Evolutionary conservation across 1,140 invertebrate species (phyloP).

Genomic region (Dendrolimus punctatus): DNA sequence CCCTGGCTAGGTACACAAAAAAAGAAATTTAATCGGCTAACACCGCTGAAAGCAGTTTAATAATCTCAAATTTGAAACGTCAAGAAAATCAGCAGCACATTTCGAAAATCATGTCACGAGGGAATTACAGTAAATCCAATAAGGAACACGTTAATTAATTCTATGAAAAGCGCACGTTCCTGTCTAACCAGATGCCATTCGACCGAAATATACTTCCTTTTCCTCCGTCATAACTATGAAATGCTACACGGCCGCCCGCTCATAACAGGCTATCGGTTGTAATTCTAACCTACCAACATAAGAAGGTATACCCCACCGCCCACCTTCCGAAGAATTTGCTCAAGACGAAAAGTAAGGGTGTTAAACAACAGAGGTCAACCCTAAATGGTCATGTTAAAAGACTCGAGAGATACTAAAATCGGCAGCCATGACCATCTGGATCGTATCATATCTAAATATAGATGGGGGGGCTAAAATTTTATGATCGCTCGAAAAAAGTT

Average conservation of each 20-base stretch:
- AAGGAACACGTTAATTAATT: slow-evolving; percentile 62
- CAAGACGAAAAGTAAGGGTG: slow-evolving; percentile 25
- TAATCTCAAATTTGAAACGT: slow-evolving; percentile 22
- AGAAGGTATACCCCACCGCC: slow-evolving; percentile 34
- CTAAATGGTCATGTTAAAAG: slow-evolving; percentile 45
- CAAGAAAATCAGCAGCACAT: slow-evolving; percentile 27
- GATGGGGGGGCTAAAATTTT: slow-evolving; percentile 56
- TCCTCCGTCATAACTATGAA: slow-evolving; percentile 66
- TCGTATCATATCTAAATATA: slow-evolving; percentile 65
- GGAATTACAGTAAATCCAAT: slow-evolving; percentile 43
- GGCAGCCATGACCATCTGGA: slow-evolving; percentile 63
- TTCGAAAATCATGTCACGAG: slow-evolving; percentile 34
- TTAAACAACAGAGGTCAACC: slow-evolving; percentile 39
- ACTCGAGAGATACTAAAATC: slow-evolving; percentile 65
- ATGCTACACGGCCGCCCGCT: slow-evolving; percentile 47
- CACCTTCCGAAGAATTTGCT: slow-evolving; percentile 23
- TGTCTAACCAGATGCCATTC: slow-evolving; percentile 55
- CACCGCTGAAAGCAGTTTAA: too few species aligned
- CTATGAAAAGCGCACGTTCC: slow-evolving; percentile 42
- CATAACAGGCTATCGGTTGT: slow-evolving; percentile 60
- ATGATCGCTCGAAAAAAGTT: slow-evolving; percentile 39
- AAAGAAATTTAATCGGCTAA: too few species aligned
- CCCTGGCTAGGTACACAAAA: too few species aligned
- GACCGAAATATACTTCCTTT: slow-evolving; percentile 69
- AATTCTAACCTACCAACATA: slow-evolving; percentile 41